Evolutionary conservation across 2,797 vertebrate genomes (phyloP), one percentile per base, ranked within the genome.

Genomic region (Chaetodon trifasciatus): DNA sequence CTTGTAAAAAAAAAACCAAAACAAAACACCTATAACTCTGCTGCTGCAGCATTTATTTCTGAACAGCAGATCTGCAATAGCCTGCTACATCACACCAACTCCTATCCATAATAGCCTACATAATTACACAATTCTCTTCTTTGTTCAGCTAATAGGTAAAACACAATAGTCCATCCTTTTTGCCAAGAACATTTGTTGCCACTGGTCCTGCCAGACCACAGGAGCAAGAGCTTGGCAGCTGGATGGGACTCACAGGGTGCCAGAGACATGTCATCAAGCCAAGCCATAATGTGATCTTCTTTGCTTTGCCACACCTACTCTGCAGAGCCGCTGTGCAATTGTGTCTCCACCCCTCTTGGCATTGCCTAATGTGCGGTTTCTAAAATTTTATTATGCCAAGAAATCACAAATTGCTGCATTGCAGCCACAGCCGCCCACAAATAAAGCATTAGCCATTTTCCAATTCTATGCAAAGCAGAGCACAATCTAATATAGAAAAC

Each of bases 201-300:
- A 53, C 37, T 23, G 37, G 44, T 86, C 60, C 55, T 65, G 53
- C 23, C 71, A 64, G 69, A 72, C 74, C 82, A 73, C 39, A 78
- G 56, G 57, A 70, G 52, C 56, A 62, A 72, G 11, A 70, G 61
- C 73, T n/a, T 78, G 74, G 74, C 83, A 77, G 76, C 71, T 84
- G 56, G 64, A 78, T 35, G 71, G 75, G 32, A 39, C n/a, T 52
- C 6, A 3, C 42, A n/a, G 19, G 12, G 53, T 61, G 76, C 57
- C 80, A 80, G 68, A 58, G 19, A 76, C 32, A 15, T 70, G 61
- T 42, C 62, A 58, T 73, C 52, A 21, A 39, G 70, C 83, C 76
- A 81, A 74, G 46, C 11, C 46, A 74, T 52, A 73, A 83, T 79
- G 56, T 79, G 53, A 85, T 85, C 68, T 70, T 60, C 23, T 68